Evolutionary conservation across 2,797 vertebrate genomes (phyloP), one percentile per base, ranked within the genome.

Genomic region (Taenioides sp.): DNA sequence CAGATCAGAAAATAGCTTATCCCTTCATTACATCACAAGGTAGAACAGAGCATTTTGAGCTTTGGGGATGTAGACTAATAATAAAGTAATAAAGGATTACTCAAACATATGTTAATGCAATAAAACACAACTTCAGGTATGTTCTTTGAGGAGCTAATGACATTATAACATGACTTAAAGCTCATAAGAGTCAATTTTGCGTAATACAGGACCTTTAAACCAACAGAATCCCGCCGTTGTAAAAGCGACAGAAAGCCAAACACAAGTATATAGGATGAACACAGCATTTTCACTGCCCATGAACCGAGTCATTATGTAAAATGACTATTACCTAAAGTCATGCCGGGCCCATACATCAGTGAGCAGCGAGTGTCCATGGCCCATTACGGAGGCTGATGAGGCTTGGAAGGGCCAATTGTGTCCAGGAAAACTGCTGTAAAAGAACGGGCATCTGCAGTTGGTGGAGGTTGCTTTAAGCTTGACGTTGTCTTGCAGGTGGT

Each of bases 331-430:
- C 80, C 83, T 69, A 74, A 84, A 74, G 57, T 69, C 2, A 16
- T 62, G 71, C 70, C 72, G 69, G 73, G 71, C 74, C 74, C 80
- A 83, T 84, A 85, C 80, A 86, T 87, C 82, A 84, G 80, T 83
- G 59, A 73, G 71, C 73, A 77, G 82, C 50, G 69, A 76, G 73
- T 79, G 67, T 73, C 77, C 80, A 80, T 71, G 83, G 86, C 62
- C 80, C 87, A 91, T 92, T 91, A 89, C 81, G 61, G 76, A 55
- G 80, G 81, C 80, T 90, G 90, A 92, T 89, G 91, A 91, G 87
- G 80, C 89, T 87, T 86, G 76, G 63, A 84, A 78, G 78, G 87
- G 77, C 85, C 87, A 83, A 83, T 91, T 86, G 85, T 86, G 80
- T 82, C 80, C 67, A 65, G 71, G 85, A 80, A 83, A 55, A 66